phyloP scores from a whole-genome alignment of 92 coral and sea anemone genomes.

The Blastomussa wellsi region DNA sequence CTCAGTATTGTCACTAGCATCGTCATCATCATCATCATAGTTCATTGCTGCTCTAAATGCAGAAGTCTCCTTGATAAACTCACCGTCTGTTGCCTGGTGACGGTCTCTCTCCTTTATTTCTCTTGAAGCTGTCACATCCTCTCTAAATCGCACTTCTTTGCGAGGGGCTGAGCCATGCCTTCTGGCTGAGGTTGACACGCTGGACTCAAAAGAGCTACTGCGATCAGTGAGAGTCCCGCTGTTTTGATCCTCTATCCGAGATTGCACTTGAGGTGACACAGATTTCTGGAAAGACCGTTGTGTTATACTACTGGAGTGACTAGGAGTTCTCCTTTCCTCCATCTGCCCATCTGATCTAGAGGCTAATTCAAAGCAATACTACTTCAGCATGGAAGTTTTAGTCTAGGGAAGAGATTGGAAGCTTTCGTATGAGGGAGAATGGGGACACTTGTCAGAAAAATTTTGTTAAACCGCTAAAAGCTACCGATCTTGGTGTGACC shows the following conservation, averaged over 20 bases:
- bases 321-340: constrained; percentile 57
- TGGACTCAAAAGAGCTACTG: constrained; percentile 65
- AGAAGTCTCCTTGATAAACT: constrained; percentile 82
- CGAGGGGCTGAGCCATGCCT: constrained; percentile 29
- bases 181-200: constrained; percentile 26
- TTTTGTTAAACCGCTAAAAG: no score
- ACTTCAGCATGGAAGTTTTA: no score
- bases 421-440: no score
- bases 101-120: constrained; percentile 5
- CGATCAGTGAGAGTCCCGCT: constrained; percentile 64
- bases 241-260: constrained; percentile 16
- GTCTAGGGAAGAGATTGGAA: no score
- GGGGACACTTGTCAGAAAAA: no score
- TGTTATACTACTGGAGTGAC: constrained; percentile 40
- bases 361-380: no score
- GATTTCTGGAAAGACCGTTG: constrained; percentile 24
- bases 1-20: constrained; percentile 24
- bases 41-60: constrained; percentile 92
- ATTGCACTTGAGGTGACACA: constrained; percentile 32
- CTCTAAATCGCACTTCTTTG: constrained; percentile 64
- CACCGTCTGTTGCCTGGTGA: constrained; percentile 49
- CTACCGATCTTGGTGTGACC: no score
- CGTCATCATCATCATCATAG: constrained; percentile 64
- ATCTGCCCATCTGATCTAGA: constrained; percentile 59
- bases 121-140: constrained; percentile 16